phyloP scores from a whole-genome alignment of 2,797 vertebrate species.

The Rhinoraja longicauda region DNA sequence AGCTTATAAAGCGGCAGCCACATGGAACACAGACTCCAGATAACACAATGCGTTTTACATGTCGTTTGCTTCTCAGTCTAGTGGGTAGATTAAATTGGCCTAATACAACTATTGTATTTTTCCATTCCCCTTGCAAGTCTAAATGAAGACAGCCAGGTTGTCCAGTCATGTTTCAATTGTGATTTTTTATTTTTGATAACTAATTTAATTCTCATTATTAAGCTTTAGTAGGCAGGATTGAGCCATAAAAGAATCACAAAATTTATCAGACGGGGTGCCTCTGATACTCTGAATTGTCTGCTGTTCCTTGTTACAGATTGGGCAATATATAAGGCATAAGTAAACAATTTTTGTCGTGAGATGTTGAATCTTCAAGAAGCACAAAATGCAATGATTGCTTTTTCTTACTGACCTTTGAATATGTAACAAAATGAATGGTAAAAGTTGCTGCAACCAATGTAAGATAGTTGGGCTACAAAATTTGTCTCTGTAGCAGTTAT shows the following conservation, averaged over 20 bases:
- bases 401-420: background rate
- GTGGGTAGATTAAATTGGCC: background rate
- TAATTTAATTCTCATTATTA: background rate
- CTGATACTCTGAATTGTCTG: background rate
- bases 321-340: background rate
- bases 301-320: background rate
- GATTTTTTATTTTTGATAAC: background rate
- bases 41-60: background rate
- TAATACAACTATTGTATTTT: background rate
- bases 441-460: no score
- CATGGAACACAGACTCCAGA: background rate
- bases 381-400: background rate
- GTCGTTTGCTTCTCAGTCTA: background rate
- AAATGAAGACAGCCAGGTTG: background rate
- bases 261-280: background rate
- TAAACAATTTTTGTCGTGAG: background rate
- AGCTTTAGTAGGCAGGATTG: background rate
- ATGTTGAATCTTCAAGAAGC: background rate
- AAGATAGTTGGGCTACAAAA: no score
- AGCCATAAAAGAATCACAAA: background rate
- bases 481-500: no score
- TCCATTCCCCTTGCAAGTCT: background rate
- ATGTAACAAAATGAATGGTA: no score
- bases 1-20: background rate
- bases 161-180: background rate